Percentiles rank a stretch among this genome's conserved stretches.
These are phyloP conservation scores for Caenorhabditis sp. DNA, from an alignment of 2,888 invertebrate species.

Conservation along the genomic window DNA sequence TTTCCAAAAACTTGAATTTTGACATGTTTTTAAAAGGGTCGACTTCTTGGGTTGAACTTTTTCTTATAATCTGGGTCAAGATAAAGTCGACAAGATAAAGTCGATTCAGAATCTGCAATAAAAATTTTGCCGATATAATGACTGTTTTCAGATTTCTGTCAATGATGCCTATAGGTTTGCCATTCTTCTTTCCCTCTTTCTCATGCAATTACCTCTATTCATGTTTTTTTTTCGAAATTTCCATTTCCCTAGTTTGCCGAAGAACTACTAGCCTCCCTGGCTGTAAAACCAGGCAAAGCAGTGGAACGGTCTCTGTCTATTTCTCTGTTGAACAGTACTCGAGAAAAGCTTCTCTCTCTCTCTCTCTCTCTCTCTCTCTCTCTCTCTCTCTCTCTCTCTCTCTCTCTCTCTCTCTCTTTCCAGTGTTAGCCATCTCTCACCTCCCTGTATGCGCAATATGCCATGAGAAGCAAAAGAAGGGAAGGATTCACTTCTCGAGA, in stretches of 20 bases:
- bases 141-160: no score
- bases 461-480: neutral
- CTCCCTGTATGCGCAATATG: neutral
- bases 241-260: neutral
- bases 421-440: no score
- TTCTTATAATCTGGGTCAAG: no score
- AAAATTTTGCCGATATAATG: no score
- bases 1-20: no score
- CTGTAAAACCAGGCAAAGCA: neutral
- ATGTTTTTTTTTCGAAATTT: neutral
- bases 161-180: no score
- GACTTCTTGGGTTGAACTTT: no score
- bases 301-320: slow-evolving; percentile 25
- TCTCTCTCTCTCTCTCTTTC: neutral
- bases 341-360: neutral
- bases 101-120: no score
- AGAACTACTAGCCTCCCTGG: neutral
- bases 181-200: neutral
- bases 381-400: neutral
- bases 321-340: no score
- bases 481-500: slow-evolving; percentile 9
- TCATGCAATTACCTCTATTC: neutral
- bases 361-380: neutral
- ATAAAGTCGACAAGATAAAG: no score
- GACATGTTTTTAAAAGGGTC: no score